These are phyloP conservation scores for Panonychus citri DNA, from an alignment of 1,140 invertebrate genomes.

Conservation along the genomic window DNA sequence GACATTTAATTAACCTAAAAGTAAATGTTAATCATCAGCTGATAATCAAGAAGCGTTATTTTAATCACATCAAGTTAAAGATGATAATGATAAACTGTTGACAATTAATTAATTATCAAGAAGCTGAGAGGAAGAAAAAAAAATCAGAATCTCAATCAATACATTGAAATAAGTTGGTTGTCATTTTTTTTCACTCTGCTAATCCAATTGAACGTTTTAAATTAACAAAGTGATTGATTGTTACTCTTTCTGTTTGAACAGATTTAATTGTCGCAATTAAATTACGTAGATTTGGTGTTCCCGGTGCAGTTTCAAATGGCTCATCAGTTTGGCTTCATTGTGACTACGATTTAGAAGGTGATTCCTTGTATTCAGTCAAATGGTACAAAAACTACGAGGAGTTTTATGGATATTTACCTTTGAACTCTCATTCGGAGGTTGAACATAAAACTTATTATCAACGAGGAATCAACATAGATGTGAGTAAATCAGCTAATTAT, in stretches of 20 bases:
- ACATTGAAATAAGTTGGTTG: too few species aligned
- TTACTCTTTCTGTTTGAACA: background rate
- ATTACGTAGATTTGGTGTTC: constrained; percentile 10
- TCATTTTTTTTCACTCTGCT: too few species aligned
- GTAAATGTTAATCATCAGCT: too few species aligned
- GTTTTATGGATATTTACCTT: constrained; percentile 13
- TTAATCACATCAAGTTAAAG: too few species aligned
- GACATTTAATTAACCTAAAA: too few species aligned
- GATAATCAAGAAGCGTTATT: too few species aligned
- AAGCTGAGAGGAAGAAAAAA: too few species aligned
- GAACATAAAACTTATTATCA: constrained; percentile 9
- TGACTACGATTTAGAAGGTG: constrained; percentile 22
- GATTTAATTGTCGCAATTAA: background rate
- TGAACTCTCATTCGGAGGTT: constrained; percentile 6
- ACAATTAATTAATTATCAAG: too few species aligned
- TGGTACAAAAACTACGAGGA: constrained; percentile 16
- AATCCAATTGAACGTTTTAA: too few species aligned
- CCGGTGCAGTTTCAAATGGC: constrained; percentile 9
- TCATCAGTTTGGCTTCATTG: constrained; percentile 19
- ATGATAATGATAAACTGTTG: too few species aligned
- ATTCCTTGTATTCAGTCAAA: constrained; percentile 21
- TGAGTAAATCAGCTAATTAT: constrained; percentile 7
- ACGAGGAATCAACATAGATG: constrained; percentile 13
- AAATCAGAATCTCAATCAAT: too few species aligned
- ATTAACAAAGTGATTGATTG: too few species aligned